phyloP scores from a whole-genome alignment of 2,888 invertebrate species.

The Trissonchulus sp. region DNA sequence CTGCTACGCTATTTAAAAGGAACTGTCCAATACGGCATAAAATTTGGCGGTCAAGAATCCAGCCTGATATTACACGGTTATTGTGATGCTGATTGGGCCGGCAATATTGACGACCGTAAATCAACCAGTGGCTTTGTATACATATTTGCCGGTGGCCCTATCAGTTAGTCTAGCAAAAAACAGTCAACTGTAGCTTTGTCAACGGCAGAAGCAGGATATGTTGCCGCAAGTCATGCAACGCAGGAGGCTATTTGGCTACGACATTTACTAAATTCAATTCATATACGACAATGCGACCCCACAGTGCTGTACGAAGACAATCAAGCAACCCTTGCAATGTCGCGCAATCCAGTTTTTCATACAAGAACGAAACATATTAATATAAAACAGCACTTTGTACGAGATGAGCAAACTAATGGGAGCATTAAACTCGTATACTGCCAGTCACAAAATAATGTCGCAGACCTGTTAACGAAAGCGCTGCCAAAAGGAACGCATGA shows the following conservation, averaged over 20 bases:
- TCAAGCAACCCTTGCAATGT: neutral
- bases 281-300: neutral
- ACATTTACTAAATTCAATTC: slow-evolving; percentile 24
- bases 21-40: slow-evolving; percentile 25
- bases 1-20: slow-evolving; percentile 34
- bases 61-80: slow-evolving; percentile 32
- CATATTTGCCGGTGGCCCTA: slow-evolving; percentile 41
- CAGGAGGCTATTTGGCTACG: slow-evolving; percentile 37
- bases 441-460: neutral
- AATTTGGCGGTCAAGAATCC: neutral
- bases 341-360: slow-evolving; percentile 7
- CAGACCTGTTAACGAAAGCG: slow-evolving; percentile 20
- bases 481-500: no score
- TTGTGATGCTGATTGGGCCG: slow-evolving; percentile 47
- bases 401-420: neutral
- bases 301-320: slow-evolving; percentile 16
- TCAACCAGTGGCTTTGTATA: slow-evolving; percentile 48
- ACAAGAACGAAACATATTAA: slow-evolving; percentile 8
- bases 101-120: slow-evolving; percentile 42
- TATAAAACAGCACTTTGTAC: slow-evolving; percentile 18
- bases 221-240: slow-evolving; percentile 40
- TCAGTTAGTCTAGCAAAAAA: slow-evolving; percentile 47
- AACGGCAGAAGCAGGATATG: slow-evolving; percentile 50
- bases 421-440: neutral
- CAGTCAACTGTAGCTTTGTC: slow-evolving; percentile 46